Evolutionary conservation across 2,113 vertebrate species (phyloP).

Genomic region (Labeo catla): DNA sequence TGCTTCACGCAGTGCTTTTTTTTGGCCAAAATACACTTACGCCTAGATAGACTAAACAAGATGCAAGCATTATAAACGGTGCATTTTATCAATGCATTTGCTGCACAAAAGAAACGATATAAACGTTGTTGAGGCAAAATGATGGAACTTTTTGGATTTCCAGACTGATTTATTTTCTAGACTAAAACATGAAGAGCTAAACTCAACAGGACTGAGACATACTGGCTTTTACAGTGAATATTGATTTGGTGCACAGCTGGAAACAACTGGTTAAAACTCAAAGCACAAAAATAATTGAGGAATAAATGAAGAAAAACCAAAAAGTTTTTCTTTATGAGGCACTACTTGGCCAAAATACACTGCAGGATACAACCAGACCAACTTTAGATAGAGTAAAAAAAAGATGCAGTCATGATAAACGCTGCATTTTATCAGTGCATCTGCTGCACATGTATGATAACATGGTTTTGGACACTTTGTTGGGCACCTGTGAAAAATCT

Average conservation of each 20-base stretch:
- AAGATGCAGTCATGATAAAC: too few relatives aligned
- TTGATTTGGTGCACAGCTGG: too few relatives aligned
- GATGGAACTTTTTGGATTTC: background rate
- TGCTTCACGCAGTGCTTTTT: background rate
- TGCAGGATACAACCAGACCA: too few relatives aligned
- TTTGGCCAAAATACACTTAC: background rate
- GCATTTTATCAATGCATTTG: background rate
- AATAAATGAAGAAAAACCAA: background rate
- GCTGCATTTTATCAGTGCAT: too few relatives aligned
- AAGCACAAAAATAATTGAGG: too few relatives aligned
- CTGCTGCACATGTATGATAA: background rate
- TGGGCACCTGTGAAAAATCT: constrained; percentile 8
- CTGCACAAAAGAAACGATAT: background rate
- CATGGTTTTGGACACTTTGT: background rate
- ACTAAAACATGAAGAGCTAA: too few relatives aligned
- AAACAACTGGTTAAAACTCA: too few relatives aligned
- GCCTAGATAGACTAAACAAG: background rate
- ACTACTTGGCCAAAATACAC: too few relatives aligned
- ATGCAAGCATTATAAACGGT: background rate
- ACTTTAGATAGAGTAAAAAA: too few relatives aligned
- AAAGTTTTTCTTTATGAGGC: too few relatives aligned
- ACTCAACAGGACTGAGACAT: too few relatives aligned
- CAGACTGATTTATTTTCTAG: too few relatives aligned
- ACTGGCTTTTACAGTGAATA: background rate
- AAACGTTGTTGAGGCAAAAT: background rate